Base-by-base conservation (phyloP, 2,888 invertebrate genomes). In the Pimpla rufipes region DNA sequence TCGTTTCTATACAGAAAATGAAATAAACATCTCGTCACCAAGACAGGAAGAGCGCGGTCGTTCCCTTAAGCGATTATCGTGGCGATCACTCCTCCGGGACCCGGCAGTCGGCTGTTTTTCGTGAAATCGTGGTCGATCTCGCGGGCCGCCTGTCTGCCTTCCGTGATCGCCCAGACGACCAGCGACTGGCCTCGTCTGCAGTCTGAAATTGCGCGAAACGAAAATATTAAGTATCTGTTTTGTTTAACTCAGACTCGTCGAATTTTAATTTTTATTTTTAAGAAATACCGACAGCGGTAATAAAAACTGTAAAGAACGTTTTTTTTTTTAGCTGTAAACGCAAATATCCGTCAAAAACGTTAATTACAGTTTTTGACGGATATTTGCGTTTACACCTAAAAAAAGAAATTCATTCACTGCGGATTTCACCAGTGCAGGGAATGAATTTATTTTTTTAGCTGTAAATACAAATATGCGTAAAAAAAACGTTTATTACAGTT, bases 101-200 rank as follows among this genome's bases (percentile, higher is more conserved):
- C 98, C 4, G 99, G 98, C 76, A 99, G 95, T 6, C 96, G 95
- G 5, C 98, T 98, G n/a, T 95, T 96, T 64, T 95, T 95, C 90
- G 96, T 96, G 16, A 99, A 95, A 93, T 96, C 97, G 74, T 96
- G 94, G 93, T 99, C 99, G 1, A 99, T 97, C 88, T 98, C 97
- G 57, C 98, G 95, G 13, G 99, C 99, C 8, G 99, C 99, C 94
- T 98, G 99, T n/a, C 99, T 95, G 1, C 99, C 99, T 93, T 99
- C 99, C 0, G 98, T 95, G 86, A 99, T 99, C 21, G 99, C 99
- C 98, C 99, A 99, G 8, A 99, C 99, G 4, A 99, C 99, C 79
- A 99, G 94, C 0, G 99, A 99, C 93, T 99, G 99, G n/a, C 99
- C 99, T 88, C 99, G 96, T 45, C 99, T 97, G 93, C 99, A 99